Conservation (phyloP, 2,797 vertebrate species). For the Alfaro cultratus region DNA sequence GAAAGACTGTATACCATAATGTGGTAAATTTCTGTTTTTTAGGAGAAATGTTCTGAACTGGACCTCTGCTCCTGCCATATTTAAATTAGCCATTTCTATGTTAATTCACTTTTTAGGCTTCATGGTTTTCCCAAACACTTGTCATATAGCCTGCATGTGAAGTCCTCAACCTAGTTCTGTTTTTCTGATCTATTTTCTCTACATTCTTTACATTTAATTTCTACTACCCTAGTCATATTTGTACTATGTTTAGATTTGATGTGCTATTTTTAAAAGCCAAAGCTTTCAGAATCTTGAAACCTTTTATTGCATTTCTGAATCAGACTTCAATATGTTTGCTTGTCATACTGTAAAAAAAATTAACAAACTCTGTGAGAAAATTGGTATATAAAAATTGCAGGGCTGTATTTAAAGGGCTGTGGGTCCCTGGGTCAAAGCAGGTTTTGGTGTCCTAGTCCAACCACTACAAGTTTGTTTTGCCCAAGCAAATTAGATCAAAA, state of each 20-base stretch:
- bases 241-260: neutral
- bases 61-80: conserved; percentile 42
- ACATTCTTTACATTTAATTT: conserved; percentile 8
- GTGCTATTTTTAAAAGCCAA: neutral
- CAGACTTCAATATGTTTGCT: no score
- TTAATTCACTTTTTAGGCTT: conserved; percentile 47
- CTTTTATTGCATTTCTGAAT: neutral
- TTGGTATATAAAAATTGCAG: neutral
- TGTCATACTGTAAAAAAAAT: no score
- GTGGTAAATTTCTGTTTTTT: neutral
- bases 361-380: no score
- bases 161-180: conserved; percentile 48
- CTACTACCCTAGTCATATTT: neutral
- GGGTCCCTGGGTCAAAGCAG: neutral
- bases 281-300: neutral
- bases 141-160: conserved; percentile 47
- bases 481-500: no score
- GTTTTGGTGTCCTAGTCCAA: neutral
- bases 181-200: conserved; percentile 34
- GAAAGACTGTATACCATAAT: neutral
- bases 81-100: conserved; percentile 54
- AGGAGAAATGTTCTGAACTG: conserved; percentile 22
- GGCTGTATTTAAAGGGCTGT: neutral
- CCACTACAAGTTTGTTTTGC: no score
- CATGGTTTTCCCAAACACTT: conserved; percentile 58